Conservation (phyloP, 2,113 vertebrate genomes). For the Corvus moneduloides region DNA sequence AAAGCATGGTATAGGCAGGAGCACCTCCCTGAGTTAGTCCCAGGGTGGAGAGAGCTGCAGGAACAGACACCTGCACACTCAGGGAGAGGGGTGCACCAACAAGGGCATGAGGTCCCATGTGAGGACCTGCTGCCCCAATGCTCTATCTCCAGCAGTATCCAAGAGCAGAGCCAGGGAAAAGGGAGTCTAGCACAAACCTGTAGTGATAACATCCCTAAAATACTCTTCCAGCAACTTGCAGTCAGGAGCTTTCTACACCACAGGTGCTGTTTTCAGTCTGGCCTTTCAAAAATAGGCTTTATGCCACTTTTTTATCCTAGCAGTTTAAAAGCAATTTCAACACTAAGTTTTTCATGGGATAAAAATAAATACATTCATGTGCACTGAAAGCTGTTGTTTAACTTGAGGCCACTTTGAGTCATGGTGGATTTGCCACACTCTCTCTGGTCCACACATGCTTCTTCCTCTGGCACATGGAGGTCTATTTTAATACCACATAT, state of each 20-base stretch:
- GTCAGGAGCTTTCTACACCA: not conserved
- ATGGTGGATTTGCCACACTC: not conserved
- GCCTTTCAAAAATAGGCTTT: not conserved
- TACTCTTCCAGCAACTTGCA: not conserved
- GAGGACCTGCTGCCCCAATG: not conserved
- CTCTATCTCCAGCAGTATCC: not conserved
- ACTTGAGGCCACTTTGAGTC: not conserved
- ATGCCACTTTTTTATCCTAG: not conserved
- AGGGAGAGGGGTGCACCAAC: not conserved
- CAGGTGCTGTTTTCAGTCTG: conserved; percentile 8
- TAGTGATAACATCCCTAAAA: not conserved
- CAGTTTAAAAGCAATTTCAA: conserved; percentile 2
- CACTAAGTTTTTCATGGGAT: not conserved
- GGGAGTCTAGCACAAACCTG: not conserved
- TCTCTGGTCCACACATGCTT: not conserved
- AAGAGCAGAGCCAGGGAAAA: not conserved
- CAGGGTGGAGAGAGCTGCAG: not conserved
- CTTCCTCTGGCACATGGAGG: not conserved
- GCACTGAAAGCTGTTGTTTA: not conserved
- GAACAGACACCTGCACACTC: not conserved
- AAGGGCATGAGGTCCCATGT: not conserved
- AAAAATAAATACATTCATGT: not conserved
- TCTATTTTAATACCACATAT: not conserved
- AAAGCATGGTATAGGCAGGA: fast-evolving
- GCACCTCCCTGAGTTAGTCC: not conserved